Percentiles rank a stretch among this genome's conserved stretches.
phyloP scores from a whole-genome alignment of 2,797 vertebrate species.

The Gymnopithys bicolor region DNA sequence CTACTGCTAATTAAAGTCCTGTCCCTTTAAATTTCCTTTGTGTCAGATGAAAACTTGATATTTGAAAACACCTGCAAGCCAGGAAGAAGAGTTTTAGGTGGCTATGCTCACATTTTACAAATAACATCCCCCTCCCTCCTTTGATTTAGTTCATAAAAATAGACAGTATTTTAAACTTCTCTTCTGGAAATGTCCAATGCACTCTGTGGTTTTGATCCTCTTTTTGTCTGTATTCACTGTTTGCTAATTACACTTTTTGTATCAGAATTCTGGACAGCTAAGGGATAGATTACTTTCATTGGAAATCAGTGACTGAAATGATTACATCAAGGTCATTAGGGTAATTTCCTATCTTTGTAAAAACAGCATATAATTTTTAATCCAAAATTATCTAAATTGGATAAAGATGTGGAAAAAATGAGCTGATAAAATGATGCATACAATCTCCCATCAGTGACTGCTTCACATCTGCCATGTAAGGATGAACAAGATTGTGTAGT shows the following conservation, averaged over 20 bases:
- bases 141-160: background rate
- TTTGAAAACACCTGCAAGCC: background rate
- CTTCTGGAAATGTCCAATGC: background rate
- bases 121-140: background rate
- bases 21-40: background rate
- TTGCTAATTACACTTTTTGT: background rate
- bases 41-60: background rate
- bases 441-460: background rate
- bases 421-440: conserved; percentile 14
- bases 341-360: conserved; percentile 37
- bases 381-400: conserved; percentile 13
- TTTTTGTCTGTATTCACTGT: background rate
- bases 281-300: background rate
- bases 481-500: background rate
- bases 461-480: conserved; percentile 23
- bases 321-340: background rate
- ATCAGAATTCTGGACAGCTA: background rate
- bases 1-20: background rate
- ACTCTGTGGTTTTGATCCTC: background rate
- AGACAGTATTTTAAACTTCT: background rate
- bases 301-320: conserved; percentile 19
- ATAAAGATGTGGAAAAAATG: conserved; percentile 37
- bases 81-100: background rate
- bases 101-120: background rate
- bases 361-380: conserved; percentile 29